Conservation (phyloP, 2,113 vertebrate genomes). For the Trematomus loennbergii region DNA sequence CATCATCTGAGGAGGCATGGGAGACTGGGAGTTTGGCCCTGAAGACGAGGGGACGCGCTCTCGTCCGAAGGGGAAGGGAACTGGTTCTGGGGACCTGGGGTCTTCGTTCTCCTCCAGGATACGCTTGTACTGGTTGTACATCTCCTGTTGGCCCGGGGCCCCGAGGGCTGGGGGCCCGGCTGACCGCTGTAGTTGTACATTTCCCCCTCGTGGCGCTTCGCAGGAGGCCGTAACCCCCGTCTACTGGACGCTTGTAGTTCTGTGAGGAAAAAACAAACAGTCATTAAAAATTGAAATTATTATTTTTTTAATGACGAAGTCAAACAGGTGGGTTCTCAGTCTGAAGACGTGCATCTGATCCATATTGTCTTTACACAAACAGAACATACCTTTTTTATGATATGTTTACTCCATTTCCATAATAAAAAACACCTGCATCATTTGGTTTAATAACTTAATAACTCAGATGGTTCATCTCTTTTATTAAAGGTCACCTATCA, state of each 20-base stretch:
- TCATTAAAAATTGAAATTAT: not conserved
- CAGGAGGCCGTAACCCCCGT: slow-evolving; percentile 92
- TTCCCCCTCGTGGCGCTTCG: slow-evolving; percentile 96
- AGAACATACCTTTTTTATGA: no score
- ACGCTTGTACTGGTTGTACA: slow-evolving; percentile 97
- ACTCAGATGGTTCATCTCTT: no score
- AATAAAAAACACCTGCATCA: no score
- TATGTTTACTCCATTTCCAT: no score
- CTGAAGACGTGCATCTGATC: no score
- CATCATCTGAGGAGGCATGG: slow-evolving; percentile 94
- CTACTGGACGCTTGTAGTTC: slow-evolving; percentile 98
- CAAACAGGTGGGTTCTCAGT: no score
- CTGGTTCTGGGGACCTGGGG: slow-evolving; percentile 92
- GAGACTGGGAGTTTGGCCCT: slow-evolving; percentile 90
- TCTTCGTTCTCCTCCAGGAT: slow-evolving; percentile 89
- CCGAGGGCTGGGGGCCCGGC: slow-evolving; percentile 88
- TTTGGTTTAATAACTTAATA: no score
- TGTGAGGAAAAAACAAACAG: slow-evolving; percentile 59
- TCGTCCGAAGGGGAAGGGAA: slow-evolving; percentile 95
- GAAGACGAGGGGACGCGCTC: slow-evolving; percentile 90
- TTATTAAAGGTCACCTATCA: no score
- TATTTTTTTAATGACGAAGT: no score
- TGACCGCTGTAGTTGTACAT: slow-evolving; percentile 92
- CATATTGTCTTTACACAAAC: no score
- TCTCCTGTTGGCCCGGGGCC: slow-evolving; percentile 91